Evolutionary conservation across 2,113 vertebrate species (phyloP).

Genomic region (Onychostruthus taczanowskii): DNA sequence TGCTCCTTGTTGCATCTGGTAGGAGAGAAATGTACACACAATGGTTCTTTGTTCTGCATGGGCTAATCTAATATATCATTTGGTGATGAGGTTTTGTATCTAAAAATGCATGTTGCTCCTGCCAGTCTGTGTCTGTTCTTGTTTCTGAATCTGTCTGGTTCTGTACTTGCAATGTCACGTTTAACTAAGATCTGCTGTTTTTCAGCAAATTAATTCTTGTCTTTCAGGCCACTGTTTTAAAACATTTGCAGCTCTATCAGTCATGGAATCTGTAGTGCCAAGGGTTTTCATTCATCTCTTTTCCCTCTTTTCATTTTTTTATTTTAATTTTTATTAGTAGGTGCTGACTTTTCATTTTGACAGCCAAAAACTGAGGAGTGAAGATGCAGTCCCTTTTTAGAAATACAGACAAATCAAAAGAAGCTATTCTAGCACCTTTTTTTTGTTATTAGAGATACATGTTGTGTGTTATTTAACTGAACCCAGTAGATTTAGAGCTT

Average conservation of each 20-base stretch:
- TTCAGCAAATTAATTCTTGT: slow-evolving; percentile 1
- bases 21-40: not conserved
- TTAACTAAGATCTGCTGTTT: slow-evolving; percentile 14
- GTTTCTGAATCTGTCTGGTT: slow-evolving; percentile 4
- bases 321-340: not conserved
- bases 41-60: not conserved
- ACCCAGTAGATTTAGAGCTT: not conserved
- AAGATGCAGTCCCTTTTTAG: not conserved
- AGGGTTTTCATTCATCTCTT: not conserved
- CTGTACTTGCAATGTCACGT: not conserved
- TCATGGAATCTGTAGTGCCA: not conserved
- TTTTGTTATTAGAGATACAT: not conserved
- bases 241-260: not conserved
- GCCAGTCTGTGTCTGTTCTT: not conserved
- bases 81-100: not conserved
- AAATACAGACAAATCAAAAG: not conserved
- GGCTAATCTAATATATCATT: not conserved
- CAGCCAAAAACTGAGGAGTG: not conserved
- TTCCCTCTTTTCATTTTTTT: not conserved
- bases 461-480: not conserved
- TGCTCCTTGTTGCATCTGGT: not conserved
- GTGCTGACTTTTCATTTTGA: not conserved
- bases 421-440: not conserved
- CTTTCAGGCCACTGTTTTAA: slow-evolving; percentile 2
- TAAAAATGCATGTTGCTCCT: not conserved